Evolutionary conservation across 1,140 invertebrate species (phyloP).

Genomic region (Diprion similis): DNA sequence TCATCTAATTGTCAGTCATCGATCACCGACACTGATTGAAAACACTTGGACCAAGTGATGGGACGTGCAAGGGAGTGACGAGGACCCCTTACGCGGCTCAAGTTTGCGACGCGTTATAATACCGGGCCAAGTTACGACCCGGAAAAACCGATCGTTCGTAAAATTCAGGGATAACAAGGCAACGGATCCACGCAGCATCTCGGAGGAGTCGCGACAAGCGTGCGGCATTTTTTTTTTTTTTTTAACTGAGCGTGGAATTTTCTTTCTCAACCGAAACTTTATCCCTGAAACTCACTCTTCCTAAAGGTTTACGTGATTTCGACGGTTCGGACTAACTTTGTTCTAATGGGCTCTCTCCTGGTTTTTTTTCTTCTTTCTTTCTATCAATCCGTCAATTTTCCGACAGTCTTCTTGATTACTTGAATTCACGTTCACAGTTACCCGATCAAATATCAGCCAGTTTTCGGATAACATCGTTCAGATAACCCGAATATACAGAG

Average conservation of each 20-base stretch:
- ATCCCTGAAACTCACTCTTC: too few relatives aligned
- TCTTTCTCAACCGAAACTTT: background rate
- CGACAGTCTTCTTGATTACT: too few relatives aligned
- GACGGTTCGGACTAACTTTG: too few relatives aligned
- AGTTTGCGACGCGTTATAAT: background rate
- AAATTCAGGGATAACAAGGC: background rate
- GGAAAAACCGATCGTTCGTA: background rate
- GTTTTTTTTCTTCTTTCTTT: too few relatives aligned
- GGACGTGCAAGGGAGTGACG: background rate
- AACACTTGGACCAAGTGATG: conserved; percentile 17
- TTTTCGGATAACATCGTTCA: too few relatives aligned
- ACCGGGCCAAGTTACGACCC: background rate
- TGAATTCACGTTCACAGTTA: too few relatives aligned
- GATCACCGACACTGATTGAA: conserved; percentile 24
- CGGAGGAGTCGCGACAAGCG: background rate
- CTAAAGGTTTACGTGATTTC: too few relatives aligned
- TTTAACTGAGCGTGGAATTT: background rate
- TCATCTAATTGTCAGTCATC: conserved; percentile 24
- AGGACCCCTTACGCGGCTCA: background rate
- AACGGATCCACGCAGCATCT: background rate
- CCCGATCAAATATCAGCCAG: too few relatives aligned
- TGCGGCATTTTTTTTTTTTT: too few relatives aligned
- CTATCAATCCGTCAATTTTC: too few relatives aligned
- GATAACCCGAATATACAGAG: too few relatives aligned
- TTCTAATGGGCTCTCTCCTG: too few relatives aligned